Evolutionary conservation across 1,140 invertebrate genomes (phyloP), one percentile per base, ranked within the genome.

Genomic region (Leptopilina clavipes): DNA sequence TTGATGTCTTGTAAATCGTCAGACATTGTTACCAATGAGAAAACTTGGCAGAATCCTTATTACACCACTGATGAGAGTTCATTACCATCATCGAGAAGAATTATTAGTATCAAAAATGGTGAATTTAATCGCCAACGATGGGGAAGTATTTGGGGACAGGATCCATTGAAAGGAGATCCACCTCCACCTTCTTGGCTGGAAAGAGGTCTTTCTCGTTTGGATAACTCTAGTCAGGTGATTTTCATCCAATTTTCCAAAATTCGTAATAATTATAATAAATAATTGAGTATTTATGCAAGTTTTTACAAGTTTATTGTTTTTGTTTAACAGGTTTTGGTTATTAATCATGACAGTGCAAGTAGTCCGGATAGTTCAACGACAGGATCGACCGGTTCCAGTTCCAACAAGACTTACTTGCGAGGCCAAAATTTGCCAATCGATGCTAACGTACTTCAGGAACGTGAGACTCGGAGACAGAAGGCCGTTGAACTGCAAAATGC

Each of bases 391-490:
- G 81, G 83, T 11, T 91, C 86, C 74, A 82, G 89, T 76, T 88
- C 87, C 5, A 90, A 85, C n/a, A 93, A 93, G 81, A 93, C 91
- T 44, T 94, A 92, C 85, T 88, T 95, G 45, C 89, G 94, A 77
- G 94, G 94, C 54, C 94, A 95, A 88, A 95, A 95, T 85, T 92
- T 93, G 40, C 93, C 93, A n/a, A 84, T 94, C 52, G 94, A 95
- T 83, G 91, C 93, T 3, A 91, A 93, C 79, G 91, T 94, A 74
- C 88, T 94, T 76, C 93, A 93, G 12, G 93, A 95, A 87, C 89
- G 94, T 72, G 94, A 95, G 88, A 89, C 90, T 73, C 93, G 92
- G 85, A 89, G 94, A 52, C 92, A 94, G 74, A 93, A 94, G 86
- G 94, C 94, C 12, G 82, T 94, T 77, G 94, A 94, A 84, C 90